These are phyloP conservation scores for Matsumyia berberina DNA, from an alignment of 2,888 invertebrate species.

Conservation along the genomic window DNA sequence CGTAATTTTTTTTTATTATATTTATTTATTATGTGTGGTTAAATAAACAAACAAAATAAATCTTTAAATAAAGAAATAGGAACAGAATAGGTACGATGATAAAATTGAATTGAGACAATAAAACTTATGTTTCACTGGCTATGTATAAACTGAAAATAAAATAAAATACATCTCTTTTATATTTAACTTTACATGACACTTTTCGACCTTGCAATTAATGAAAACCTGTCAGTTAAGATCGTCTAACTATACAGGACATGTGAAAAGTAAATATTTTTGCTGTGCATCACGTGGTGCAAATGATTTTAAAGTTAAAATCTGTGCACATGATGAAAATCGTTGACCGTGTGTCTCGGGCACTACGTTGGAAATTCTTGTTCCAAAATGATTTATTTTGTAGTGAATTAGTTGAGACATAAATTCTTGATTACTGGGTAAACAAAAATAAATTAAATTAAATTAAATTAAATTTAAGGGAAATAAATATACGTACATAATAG, in stretches of 20 bases:
- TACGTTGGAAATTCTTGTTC: slow-evolving; percentile 1
- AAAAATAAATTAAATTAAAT: slow-evolving; percentile 14
- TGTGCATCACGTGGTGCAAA: slow-evolving; percentile 14
- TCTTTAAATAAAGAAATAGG: slow-evolving; percentile 1
- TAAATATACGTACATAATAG: slow-evolving; percentile 3
- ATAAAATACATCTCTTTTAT: not conserved
- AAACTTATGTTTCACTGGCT: slow-evolving; percentile 4
- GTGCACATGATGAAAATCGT: slow-evolving; percentile 36
- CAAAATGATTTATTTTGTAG: slow-evolving; percentile 7
- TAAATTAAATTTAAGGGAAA: not conserved
- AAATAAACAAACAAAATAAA: slow-evolving; percentile 1
- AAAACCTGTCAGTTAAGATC: not conserved
- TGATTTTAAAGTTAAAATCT: slow-evolving; percentile 3
- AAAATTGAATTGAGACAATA: not conserved
- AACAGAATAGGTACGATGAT: not conserved
- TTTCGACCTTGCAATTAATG: not conserved
- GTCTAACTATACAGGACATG: not conserved
- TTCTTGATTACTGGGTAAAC: slow-evolving; percentile 10
- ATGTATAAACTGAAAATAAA: too few relatives aligned
- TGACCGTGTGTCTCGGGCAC: slow-evolving; percentile 11
- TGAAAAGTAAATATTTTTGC: not conserved
- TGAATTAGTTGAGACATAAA: slow-evolving; percentile 16
- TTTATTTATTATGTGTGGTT: slow-evolving; percentile 34
- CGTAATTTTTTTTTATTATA: not conserved
- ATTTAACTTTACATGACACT: not conserved